A percentile compares a stretch with the other conserved stretches of the same genome.
Evolutionary conservation across 2,113 vertebrate species (phyloP).

Genomic region (Phaethon lepturus): DNA sequence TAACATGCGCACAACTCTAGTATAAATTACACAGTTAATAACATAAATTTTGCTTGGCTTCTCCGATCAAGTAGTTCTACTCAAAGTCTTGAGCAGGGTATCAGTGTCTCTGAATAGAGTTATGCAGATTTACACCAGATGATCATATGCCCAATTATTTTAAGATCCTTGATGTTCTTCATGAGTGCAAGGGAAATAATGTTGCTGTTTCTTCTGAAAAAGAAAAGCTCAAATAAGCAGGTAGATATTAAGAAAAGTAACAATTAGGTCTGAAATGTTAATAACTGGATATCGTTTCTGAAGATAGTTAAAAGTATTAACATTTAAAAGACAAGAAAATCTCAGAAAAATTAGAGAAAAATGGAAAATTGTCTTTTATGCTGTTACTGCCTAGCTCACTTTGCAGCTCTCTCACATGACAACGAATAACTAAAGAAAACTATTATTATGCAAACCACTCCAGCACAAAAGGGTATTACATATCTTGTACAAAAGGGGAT

Average conservation of each 20-base stretch:
- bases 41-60: neutral
- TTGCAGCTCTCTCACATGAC: constrained; percentile 71
- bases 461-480: constrained; percentile 82
- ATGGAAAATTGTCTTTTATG: constrained; percentile 73
- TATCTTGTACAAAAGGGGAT: constrained; percentile 82
- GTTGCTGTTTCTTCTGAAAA: constrained; percentile 38
- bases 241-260: constrained; percentile 64
- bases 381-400: constrained; percentile 65
- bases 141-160: neutral
- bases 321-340: constrained; percentile 73
- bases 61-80: constrained; percentile 8
- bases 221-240: constrained; percentile 10
- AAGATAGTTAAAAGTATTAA: constrained; percentile 68
- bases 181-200: constrained; percentile 20
- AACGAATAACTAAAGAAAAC: constrained; percentile 76
- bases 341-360: constrained; percentile 61
- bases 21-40: neutral
- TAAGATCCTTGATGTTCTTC: constrained; percentile 33
- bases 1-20: neutral
- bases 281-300: constrained; percentile 66
- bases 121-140: neutral
- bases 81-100: neutral
- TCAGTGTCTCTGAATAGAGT: neutral
- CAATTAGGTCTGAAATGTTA: constrained; percentile 74
- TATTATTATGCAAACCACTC: constrained; percentile 88